Evolutionary conservation across 2,888 invertebrate species (phyloP).

Genomic region (Eristalis pertinax): DNA sequence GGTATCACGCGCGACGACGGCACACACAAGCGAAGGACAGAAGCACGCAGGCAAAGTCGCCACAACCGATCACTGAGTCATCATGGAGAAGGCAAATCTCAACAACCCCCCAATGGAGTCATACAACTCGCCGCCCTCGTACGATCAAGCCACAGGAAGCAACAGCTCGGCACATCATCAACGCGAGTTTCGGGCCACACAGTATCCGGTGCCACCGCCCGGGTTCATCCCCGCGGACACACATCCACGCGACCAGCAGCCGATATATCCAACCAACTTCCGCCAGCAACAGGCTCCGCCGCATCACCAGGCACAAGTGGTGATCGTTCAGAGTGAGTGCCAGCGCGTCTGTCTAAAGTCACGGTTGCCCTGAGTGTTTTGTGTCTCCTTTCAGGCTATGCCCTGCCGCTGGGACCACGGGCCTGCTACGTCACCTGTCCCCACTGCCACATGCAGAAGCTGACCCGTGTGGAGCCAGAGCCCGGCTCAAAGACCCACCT

Average conservation of each 20-base stretch:
- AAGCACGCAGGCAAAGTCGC: not conserved
- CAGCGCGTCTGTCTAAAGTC: not conserved
- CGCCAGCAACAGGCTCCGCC: slow-evolving; percentile 30
- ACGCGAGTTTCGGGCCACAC: slow-evolving; percentile 17
- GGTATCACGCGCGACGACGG: not conserved
- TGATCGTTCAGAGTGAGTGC: slow-evolving; percentile 79
- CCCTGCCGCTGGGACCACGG: slow-evolving; percentile 77
- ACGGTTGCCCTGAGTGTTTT: not conserved
- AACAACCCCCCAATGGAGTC: slow-evolving; percentile 39
- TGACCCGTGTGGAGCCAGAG: slow-evolving; percentile 78
- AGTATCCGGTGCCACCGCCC: slow-evolving; percentile 59
- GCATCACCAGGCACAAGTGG: slow-evolving; percentile 73
- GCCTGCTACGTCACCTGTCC: slow-evolving; percentile 77
- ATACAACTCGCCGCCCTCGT: slow-evolving; percentile 75
- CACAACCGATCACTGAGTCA: slow-evolving; percentile 3
- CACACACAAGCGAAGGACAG: not conserved
- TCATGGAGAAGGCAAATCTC: slow-evolving; percentile 50
- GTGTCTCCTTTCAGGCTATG: slow-evolving; percentile 73
- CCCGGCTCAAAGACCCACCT: slow-evolving; percentile 78
- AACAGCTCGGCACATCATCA: not conserved
- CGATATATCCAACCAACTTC: slow-evolving; percentile 29
- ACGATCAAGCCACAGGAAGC: slow-evolving; percentile 77
- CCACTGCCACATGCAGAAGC: slow-evolving; percentile 77
- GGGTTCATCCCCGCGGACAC: slow-evolving; percentile 59
- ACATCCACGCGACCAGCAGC: slow-evolving; percentile 23